phyloP scores from a whole-genome alignment of 2,888 invertebrate species.

The Caradrina clavipalpis region DNA sequence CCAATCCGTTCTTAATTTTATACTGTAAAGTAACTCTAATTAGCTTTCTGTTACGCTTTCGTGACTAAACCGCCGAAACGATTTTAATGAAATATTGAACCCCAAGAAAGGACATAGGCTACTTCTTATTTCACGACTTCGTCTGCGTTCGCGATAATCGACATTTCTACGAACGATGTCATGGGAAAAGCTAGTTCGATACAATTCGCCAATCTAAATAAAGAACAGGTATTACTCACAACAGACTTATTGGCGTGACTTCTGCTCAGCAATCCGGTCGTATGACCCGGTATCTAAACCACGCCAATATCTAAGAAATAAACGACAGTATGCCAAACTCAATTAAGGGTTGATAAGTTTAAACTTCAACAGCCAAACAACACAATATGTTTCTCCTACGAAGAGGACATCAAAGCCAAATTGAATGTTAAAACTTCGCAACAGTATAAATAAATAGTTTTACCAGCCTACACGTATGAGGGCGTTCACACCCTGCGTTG shows the following conservation, averaged over 20 bases:
- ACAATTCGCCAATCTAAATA: background rate
- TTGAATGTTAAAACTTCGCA: conserved; percentile 20
- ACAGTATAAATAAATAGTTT: conserved; percentile 36
- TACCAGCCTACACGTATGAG: conserved; percentile 7
- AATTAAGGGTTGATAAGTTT: background rate
- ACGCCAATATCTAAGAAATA: background rate
- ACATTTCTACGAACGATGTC: no score
- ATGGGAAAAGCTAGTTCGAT: no score
- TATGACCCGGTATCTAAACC: background rate
- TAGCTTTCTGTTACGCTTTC: no score
- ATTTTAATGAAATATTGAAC: no score
- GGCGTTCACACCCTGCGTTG: conserved; percentile 14
- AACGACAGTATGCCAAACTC: background rate
- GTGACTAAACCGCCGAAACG: no score
- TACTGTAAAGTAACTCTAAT: no score
- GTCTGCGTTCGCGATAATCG: no score
- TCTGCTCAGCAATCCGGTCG: background rate
- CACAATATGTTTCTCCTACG: conserved; percentile 5
- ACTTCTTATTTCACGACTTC: no score
- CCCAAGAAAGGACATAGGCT: no score
- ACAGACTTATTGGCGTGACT: background rate
- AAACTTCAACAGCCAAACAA: conserved; percentile 13
- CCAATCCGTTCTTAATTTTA: no score
- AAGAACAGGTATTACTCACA: background rate
- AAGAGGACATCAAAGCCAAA: conserved; percentile 10